Conservation (phyloP, 2,888 invertebrate species). For the Cheilosia vulpina region DNA sequence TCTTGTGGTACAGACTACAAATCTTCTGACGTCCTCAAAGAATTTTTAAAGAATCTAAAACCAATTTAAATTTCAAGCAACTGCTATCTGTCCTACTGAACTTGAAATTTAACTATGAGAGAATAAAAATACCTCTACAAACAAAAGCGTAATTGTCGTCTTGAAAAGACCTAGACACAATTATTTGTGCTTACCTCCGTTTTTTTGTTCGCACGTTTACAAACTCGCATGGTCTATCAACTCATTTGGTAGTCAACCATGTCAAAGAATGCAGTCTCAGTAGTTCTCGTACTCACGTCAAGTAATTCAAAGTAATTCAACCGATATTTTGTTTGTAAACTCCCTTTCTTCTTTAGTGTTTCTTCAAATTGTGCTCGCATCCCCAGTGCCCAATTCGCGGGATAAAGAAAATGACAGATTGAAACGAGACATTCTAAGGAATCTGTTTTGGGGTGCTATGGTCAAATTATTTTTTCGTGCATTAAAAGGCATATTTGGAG, state of each 20-base stretch:
- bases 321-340: background rate
- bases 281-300: conserved; percentile 8
- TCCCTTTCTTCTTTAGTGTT: background rate
- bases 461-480: conserved; percentile 2
- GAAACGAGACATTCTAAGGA: background rate
- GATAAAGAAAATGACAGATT: conserved; percentile 5
- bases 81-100: too few species aligned
- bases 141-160: background rate
- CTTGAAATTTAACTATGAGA: background rate
- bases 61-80: too few species aligned
- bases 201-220: conserved; percentile 1
- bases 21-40: too few species aligned
- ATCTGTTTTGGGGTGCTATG: background rate
- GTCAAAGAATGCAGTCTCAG: conserved; percentile 6
- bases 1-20: too few species aligned
- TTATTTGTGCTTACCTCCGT: conserved; percentile 3
- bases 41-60: too few species aligned
- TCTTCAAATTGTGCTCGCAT: background rate
- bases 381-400: background rate
- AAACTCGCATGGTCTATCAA: background rate
- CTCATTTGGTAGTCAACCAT: conserved; percentile 16
- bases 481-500: background rate
- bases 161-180: background rate
- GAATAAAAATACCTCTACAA: background rate
- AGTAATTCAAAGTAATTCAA: conserved; percentile 1